Evolutionary conservation across 2,113 vertebrate genomes (phyloP).

Genomic region (Ornithorhynchus anatinus): DNA sequence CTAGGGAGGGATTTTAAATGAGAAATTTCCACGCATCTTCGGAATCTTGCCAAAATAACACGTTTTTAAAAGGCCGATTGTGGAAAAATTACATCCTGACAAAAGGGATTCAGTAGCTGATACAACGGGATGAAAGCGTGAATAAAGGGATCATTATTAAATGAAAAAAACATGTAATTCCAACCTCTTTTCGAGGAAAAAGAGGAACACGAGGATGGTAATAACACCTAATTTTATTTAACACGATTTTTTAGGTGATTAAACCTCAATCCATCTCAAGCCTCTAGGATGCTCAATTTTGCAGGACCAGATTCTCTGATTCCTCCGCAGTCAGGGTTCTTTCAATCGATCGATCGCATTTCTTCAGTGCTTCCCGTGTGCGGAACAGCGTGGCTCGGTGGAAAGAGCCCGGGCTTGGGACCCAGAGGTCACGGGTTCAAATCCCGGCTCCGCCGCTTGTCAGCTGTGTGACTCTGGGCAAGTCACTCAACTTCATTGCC

Average conservation of each 20-base stretch:
- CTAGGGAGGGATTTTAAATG: too few species aligned
- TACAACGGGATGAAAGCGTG: background rate
- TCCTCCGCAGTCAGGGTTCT: background rate
- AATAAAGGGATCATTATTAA: background rate
- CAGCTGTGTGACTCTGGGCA: too few species aligned
- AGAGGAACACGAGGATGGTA: background rate
- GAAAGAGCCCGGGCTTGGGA: too few species aligned
- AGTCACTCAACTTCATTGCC: too few species aligned
- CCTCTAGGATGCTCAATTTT: background rate
- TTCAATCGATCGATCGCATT: background rate
- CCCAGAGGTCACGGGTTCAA: too few species aligned
- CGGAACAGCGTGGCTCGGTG: too few species aligned
- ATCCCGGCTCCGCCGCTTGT: too few species aligned
- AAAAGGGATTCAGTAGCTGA: background rate
- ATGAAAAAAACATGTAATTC: background rate
- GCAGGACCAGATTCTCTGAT: background rate
- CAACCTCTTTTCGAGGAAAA: background rate
- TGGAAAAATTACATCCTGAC: background rate
- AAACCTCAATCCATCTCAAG: background rate
- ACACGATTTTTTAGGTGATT: background rate
- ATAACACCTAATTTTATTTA: background rate
- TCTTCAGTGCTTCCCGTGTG: background rate
- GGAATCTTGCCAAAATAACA: background rate
- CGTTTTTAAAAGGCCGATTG: background rate
- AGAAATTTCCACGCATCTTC: background rate